Percentiles rank a stretch among this genome's conserved stretches.
phyloP scores from a whole-genome alignment of 1,140 invertebrate species.

The Drosophila leontia region DNA sequence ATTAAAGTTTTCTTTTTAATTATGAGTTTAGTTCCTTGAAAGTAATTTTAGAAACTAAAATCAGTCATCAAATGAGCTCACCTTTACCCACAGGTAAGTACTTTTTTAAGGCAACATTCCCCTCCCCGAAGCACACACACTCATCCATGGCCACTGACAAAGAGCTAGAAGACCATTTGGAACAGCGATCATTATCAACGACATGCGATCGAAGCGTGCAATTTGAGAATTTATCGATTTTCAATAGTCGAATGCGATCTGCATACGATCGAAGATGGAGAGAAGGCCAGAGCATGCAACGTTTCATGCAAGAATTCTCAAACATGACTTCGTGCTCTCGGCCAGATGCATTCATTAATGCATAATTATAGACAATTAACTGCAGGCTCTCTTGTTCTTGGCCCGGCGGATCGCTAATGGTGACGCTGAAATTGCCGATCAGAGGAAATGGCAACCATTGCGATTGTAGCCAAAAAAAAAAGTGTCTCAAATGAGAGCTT shows the following conservation, averaged over 20 bases:
- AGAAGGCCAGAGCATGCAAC: slow-evolving; percentile 60
- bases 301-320: slow-evolving; percentile 78
- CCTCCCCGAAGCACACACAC: slow-evolving; percentile 4
- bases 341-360: slow-evolving; percentile 81
- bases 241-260: slow-evolving; percentile 63
- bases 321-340: slow-evolving; percentile 78
- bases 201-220: slow-evolving; percentile 78
- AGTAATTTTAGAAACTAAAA: slow-evolving; percentile 2
- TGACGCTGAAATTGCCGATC: slow-evolving; percentile 74
- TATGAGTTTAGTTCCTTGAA: neutral
- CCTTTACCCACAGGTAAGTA: neutral
- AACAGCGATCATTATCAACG: slow-evolving; percentile 64
- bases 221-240: slow-evolving; percentile 81
- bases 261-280: slow-evolving; percentile 26
- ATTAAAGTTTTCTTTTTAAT: neutral
- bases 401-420: slow-evolving; percentile 45
- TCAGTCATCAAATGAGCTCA: slow-evolving; percentile 7
- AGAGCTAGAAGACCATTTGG: slow-evolving; percentile 45
- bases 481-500: slow-evolving; percentile 44
- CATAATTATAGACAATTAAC: slow-evolving; percentile 81
- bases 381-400: slow-evolving; percentile 29
- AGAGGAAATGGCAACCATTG: slow-evolving; percentile 66
- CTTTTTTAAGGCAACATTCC: neutral
- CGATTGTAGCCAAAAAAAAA: slow-evolving; percentile 38
- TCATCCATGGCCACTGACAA: slow-evolving; percentile 49